Evolutionary conservation across 2,888 invertebrate species (phyloP).

Genomic region (Timema podura): DNA sequence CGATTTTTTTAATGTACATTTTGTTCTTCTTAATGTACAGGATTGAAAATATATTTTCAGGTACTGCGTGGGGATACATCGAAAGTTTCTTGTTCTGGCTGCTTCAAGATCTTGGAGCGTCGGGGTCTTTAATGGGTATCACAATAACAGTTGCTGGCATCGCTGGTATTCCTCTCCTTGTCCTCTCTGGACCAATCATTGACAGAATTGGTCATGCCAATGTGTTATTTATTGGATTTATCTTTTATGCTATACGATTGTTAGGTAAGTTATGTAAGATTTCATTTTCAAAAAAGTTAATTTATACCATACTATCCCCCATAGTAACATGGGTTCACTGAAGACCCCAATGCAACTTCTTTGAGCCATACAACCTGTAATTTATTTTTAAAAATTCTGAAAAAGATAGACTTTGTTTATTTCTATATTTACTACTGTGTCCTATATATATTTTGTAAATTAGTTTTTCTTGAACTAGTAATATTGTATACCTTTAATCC

Average conservation of each 20-base stretch:
- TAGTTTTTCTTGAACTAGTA: no score
- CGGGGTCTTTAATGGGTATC: conserved; percentile 72
- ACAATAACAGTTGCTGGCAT: conserved; percentile 75
- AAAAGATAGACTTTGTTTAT: no score
- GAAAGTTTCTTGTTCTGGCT: conserved; percentile 80
- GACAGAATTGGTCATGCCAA: conserved; percentile 69
- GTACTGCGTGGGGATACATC: conserved; percentile 78
- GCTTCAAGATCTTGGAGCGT: conserved; percentile 70
- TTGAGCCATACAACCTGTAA: not conserved
- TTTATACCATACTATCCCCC: no score
- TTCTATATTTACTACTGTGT: no score
- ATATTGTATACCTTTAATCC: no score
- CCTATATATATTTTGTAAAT: no score
- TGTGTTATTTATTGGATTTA: conserved; percentile 70
- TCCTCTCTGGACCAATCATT: conserved; percentile 73
- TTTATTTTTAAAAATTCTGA: no score
- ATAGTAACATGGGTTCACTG: no score
- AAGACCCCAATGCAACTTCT: not conserved
- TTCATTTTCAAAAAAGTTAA: no score
- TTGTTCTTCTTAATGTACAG: not conserved
- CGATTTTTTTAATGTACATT: no score
- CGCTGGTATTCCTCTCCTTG: conserved; percentile 69
- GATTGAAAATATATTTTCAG: conserved; percentile 44
- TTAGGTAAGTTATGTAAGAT: conserved; percentile 50
- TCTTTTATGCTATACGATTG: conserved; percentile 69